Conservation (phyloP, 2,113 vertebrate species). For the Canis aureus region DNA sequence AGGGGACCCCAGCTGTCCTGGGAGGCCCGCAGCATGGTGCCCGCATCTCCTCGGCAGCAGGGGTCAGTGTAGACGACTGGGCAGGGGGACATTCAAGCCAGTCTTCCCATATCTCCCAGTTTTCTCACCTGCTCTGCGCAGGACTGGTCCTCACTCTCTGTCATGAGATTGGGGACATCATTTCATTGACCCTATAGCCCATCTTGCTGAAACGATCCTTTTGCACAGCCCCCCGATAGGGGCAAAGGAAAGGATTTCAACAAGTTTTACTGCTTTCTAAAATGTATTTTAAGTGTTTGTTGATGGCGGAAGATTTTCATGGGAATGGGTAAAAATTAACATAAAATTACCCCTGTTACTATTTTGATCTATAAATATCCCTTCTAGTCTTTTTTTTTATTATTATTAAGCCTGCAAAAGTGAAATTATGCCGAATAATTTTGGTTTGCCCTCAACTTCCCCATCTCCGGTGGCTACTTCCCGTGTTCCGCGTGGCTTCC, state of each 20-base stretch:
- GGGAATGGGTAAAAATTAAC: neutral
- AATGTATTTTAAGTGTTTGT: neutral
- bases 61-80: neutral
- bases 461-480: accelerated
- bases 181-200: accelerated
- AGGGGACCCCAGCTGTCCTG: neutral
- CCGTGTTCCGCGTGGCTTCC: accelerated
- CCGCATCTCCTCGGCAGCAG: neutral
- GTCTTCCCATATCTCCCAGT: neutral
- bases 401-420: neutral
- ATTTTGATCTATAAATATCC: neutral
- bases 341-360: neutral
- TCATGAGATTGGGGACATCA: accelerated
- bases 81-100: conserved; percentile 66
- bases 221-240: neutral
- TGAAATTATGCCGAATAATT: neutral
- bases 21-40: accelerated
- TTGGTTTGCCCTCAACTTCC: neutral
- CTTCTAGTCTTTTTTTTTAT: neutral
- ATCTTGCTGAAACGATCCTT: neutral
- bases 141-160: neutral
- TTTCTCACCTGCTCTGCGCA: neutral
- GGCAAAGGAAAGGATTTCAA: too few species aligned
- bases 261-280: neutral
- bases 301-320: neutral